phyloP scores from a whole-genome alignment of 2,888 invertebrate species.

The Onchidella celtica region DNA sequence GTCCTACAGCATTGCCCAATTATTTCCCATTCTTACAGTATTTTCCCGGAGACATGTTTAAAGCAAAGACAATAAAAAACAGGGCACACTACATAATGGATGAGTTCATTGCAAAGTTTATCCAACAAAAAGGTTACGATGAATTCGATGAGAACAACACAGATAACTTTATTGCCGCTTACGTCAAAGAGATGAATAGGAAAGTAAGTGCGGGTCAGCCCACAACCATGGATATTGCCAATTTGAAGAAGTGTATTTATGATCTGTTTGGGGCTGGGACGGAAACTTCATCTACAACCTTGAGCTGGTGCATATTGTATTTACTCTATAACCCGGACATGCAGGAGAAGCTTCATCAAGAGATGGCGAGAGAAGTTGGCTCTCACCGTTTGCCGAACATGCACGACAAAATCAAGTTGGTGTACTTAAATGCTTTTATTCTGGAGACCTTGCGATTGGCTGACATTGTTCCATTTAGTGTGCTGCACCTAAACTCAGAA shows the following conservation, averaged over 20 bases:
- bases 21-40: not conserved
- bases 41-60: not conserved
- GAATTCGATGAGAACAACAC: not conserved
- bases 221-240: not conserved
- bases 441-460: not conserved
- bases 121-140: slow-evolving; percentile 5
- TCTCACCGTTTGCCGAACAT: slow-evolving; percentile 49
- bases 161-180: not conserved
- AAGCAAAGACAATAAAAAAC: not conserved
- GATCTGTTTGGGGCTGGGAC: slow-evolving; percentile 67
- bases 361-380: slow-evolving; percentile 75
- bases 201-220: not conserved
- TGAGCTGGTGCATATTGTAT: slow-evolving; percentile 91
- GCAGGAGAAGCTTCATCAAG: slow-evolving; percentile 54
- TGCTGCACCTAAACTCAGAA: slow-evolving; percentile 21
- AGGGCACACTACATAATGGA: not conserved
- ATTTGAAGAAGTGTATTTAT: slow-evolving; percentile 19
- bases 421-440: not conserved
- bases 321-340: too few species aligned
- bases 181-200: not conserved
- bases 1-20: not conserved
- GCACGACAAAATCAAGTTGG: not conserved
- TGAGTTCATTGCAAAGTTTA: too few species aligned
- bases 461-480: slow-evolving; percentile 52
- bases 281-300: slow-evolving; percentile 92